phyloP scores from a whole-genome alignment of 2,888 invertebrate genomes.

The Sisyra nigra region DNA sequence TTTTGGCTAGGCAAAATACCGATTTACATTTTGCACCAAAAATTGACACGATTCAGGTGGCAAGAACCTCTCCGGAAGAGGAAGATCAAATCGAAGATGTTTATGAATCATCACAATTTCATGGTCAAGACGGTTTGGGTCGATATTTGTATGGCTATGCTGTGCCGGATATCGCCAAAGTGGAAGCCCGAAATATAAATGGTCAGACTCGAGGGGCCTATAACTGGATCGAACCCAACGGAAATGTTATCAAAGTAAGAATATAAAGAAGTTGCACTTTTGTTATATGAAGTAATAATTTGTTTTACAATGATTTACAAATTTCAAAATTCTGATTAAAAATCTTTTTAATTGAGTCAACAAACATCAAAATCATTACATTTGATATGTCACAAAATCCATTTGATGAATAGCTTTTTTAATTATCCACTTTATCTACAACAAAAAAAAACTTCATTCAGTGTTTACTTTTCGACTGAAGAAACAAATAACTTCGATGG shows the following conservation, averaged over 20 bases:
- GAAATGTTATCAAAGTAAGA: conserved; percentile 41
- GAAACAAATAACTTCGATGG: too few species aligned
- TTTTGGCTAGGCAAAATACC: conserved; percentile 26
- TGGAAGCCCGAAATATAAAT: conserved; percentile 47
- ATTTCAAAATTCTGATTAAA: too few species aligned
- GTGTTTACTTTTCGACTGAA: too few species aligned
- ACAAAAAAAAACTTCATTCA: too few species aligned
- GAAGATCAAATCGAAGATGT: conserved; percentile 53
- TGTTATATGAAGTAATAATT: too few species aligned
- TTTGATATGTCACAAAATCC: too few species aligned
- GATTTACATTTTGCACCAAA: conserved; percentile 36
- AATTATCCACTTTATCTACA: too few species aligned
- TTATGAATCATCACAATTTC: conserved; percentile 52
- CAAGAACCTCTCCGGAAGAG: conserved; percentile 28
- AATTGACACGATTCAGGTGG: conserved; percentile 32
- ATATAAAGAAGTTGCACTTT: too few species aligned
- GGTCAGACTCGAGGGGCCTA: conserved; percentile 61
- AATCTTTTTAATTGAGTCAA: too few species aligned
- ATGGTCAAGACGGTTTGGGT: conserved; percentile 38
- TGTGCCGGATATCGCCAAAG: conserved; percentile 55
- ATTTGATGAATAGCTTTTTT: too few species aligned
- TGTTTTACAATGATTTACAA: too few species aligned
- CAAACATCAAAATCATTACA: too few species aligned
- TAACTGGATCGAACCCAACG: conserved; percentile 43
- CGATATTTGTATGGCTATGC: conserved; percentile 57